Evolutionary conservation across 2,888 invertebrate genomes (phyloP), one percentile per base, ranked within the genome.

Genomic region (Nysson spinosus): DNA sequence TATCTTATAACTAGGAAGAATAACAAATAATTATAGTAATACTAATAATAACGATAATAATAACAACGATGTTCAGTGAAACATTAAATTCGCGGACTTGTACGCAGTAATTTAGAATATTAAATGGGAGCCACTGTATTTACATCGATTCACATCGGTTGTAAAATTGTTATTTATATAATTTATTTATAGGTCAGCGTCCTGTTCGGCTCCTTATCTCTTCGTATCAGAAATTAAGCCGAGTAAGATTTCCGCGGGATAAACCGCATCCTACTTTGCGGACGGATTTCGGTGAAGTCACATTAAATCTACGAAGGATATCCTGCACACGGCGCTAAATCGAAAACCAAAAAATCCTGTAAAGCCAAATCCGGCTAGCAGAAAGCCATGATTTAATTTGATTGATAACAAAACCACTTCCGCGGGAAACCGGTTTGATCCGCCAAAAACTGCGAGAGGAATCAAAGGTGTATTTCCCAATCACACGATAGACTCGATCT

Each of bases 261-360:
- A 22, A 39, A 40, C 37, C 43, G 19, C 24, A 52, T 40, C 44
- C 46, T 40, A 40, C 35, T 20, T 46, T 35, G 46, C 37, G 46
- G 55, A 66, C 61, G 46, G 19, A 42, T 28, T 47, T 37, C n/a
- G 42, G 49, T 9, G n/a, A 28, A n/a, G 5, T 2, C 12, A 4
- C 14, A 24, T 14, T 22, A 26, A 40, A 40, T 35, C 47, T 47
- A 6, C 30, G 14, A 28, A 49, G 61, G 51, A 65, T 52, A 56
- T 68, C 69, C 55, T 64, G 46, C 30, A 12, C 2, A 11, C 11
- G 4, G 17, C 47, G 17, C 22, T 14, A 28, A 32, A 14, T 6
- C 9, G 7, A 3, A 17, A 4, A 9, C 1, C n/a, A 17, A 32
- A 16, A 34, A 19, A 44, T 54, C 20, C 22, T 4, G 43, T 20